Conservation (phyloP, 2,797 vertebrate genomes). For the Phoeniculus purpureus region DNA sequence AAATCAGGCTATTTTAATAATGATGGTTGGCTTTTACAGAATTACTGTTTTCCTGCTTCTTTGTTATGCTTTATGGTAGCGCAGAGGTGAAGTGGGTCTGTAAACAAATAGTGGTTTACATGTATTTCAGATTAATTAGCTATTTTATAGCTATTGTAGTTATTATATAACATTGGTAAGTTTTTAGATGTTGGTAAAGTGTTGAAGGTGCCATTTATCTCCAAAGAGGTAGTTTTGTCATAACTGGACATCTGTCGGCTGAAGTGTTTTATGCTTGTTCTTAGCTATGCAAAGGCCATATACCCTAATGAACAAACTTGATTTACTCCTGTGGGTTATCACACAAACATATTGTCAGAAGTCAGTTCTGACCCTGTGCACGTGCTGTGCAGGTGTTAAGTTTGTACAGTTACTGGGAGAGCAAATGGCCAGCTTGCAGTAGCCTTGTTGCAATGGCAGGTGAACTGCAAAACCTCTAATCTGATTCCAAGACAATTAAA, state of each 20-base stretch:
- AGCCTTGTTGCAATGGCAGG: background rate
- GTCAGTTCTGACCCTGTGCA: background rate
- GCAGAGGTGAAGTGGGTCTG: background rate
- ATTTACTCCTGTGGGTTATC: background rate
- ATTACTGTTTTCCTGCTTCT: background rate
- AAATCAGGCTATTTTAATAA: no score
- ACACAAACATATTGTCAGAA: fast-evolving
- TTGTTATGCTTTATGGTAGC: background rate
- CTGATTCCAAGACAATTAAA: background rate
- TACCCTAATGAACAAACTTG: background rate
- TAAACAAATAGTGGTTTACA: background rate
- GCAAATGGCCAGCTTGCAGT: background rate
- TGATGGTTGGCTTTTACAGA: background rate
- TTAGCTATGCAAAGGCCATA: background rate
- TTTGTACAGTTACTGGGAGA: fast-evolving
- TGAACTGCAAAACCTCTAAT: background rate
- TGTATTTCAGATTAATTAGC: background rate
- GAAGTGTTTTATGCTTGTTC: background rate
- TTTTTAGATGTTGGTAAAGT: background rate
- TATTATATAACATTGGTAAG: background rate
- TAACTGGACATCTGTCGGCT: background rate
- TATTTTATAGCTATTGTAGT: background rate
- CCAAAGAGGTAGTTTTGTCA: background rate
- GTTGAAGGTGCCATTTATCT: background rate
- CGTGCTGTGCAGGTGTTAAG: background rate